phyloP scores from a whole-genome alignment of 1,140 invertebrate species.

The Galendromus occidentalis region DNA sequence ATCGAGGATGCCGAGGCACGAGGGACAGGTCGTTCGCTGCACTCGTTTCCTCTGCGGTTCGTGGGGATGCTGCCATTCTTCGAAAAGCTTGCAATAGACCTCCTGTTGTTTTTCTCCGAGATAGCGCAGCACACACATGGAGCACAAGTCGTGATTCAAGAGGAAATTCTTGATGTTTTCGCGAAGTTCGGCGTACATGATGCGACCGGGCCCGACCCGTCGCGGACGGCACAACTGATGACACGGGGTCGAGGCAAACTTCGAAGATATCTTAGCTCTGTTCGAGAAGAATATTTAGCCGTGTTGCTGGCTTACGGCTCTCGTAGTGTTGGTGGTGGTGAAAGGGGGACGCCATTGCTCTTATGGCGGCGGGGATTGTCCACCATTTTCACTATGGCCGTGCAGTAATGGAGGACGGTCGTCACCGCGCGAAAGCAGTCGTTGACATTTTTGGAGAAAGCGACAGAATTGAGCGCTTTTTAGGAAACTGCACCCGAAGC shows the following conservation, averaged over 20 bases:
- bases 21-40: not conserved
- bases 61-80: not conserved
- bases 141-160: not conserved
- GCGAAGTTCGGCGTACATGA: constrained; percentile 5
- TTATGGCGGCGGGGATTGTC: constrained; percentile 2
- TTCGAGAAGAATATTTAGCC: too few species aligned
- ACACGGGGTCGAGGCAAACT: not conserved
- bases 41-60: constrained; percentile 3
- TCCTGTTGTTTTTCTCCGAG: not conserved
- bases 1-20: not conserved
- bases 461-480: too few species aligned
- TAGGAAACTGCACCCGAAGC: too few species aligned
- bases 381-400: constrained; percentile 12
- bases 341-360: constrained; percentile 6
- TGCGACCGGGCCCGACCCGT: not conserved
- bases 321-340: too few species aligned
- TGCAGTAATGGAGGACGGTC: constrained; percentile 10
- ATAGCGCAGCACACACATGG: not conserved
- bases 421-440: not conserved
- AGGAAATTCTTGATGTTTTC: constrained; percentile 10
- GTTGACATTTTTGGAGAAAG: too few species aligned
- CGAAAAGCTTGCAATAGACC: not conserved
- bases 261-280: too few species aligned
- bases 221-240: not conserved
- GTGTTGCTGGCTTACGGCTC: too few species aligned